These are phyloP conservation scores for Alcis repandata DNA, from an alignment of 2,888 invertebrate species.

Conservation along the genomic window DNA sequence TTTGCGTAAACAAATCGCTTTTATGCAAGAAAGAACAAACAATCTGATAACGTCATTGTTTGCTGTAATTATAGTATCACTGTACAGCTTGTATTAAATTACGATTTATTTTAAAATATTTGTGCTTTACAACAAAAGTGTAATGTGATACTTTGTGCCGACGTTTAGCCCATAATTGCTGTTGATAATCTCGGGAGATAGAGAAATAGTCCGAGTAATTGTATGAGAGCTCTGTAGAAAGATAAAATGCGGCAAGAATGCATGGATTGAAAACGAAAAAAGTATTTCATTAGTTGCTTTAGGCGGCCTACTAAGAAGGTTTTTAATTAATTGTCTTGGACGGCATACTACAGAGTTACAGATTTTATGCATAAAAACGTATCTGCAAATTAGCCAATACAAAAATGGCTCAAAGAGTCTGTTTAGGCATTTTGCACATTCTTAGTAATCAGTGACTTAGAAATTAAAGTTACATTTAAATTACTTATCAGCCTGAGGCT, in stretches of 20 bases:
- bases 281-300: too few species aligned
- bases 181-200: slow-evolving; percentile 36
- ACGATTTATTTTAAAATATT: slow-evolving; percentile 69
- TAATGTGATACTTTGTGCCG: slow-evolving; percentile 70
- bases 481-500: too few species aligned
- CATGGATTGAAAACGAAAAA: background rate
- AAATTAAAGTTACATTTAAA: too few species aligned
- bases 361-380: too few species aligned
- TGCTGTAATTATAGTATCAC: slow-evolving; percentile 75
- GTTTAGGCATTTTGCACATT: too few species aligned
- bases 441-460: too few species aligned
- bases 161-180: slow-evolving; percentile 73
- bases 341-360: too few species aligned
- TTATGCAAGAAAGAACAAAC: slow-evolving; percentile 55
- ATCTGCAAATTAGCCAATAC: too few species aligned
- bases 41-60: slow-evolving; percentile 73
- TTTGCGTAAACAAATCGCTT: slow-evolving; percentile 46
- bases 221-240: background rate
- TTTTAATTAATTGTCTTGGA: too few species aligned
- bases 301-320: too few species aligned
- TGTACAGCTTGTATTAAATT: slow-evolving; percentile 58
- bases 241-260: too few species aligned
- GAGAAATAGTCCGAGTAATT: slow-evolving; percentile 38
- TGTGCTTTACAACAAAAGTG: slow-evolving; percentile 58
- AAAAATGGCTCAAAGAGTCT: too few species aligned